Conservation (phyloP, 2,888 invertebrate species). For the Drosophila pseudotalamancana region DNA sequence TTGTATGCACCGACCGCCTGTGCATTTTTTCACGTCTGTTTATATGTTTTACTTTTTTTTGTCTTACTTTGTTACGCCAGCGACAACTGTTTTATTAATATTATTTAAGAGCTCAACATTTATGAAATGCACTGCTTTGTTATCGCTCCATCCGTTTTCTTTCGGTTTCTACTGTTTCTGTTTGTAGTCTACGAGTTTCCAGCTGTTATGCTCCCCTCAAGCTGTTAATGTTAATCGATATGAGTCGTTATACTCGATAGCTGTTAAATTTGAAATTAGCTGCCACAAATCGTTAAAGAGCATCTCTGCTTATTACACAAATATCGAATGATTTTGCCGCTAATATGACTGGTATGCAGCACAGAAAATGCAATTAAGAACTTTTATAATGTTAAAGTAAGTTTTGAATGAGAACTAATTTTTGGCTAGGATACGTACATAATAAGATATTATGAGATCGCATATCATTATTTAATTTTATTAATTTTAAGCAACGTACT, state of each 20-base stretch:
- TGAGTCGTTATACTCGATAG: conserved; percentile 8
- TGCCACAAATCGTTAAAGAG: background rate
- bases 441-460: too few relatives aligned
- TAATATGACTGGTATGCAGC: conserved; percentile 7
- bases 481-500: conserved; percentile 10
- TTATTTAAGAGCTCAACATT: conserved; percentile 41
- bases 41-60: conserved; percentile 10
- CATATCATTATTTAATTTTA: too few relatives aligned
- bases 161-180: conserved; percentile 39
- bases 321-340: conserved; percentile 3
- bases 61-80: conserved; percentile 25
- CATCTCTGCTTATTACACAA: background rate
- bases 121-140: conserved; percentile 51
- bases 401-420: too few relatives aligned
- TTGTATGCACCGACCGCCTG: conserved; percentile 51
- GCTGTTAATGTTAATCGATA: conserved; percentile 29
- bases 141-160: conserved; percentile 50
- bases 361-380: too few relatives aligned
- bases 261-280: background rate
- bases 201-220: conserved; percentile 36
- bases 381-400: too few relatives aligned
- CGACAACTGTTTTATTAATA: conserved; percentile 39
- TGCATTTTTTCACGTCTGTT: conserved; percentile 53
- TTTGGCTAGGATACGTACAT: too few relatives aligned
- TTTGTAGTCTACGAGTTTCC: conserved; percentile 31